phyloP scores from a whole-genome alignment of 2,888 invertebrate genomes.

The Eupsilia transversa region DNA sequence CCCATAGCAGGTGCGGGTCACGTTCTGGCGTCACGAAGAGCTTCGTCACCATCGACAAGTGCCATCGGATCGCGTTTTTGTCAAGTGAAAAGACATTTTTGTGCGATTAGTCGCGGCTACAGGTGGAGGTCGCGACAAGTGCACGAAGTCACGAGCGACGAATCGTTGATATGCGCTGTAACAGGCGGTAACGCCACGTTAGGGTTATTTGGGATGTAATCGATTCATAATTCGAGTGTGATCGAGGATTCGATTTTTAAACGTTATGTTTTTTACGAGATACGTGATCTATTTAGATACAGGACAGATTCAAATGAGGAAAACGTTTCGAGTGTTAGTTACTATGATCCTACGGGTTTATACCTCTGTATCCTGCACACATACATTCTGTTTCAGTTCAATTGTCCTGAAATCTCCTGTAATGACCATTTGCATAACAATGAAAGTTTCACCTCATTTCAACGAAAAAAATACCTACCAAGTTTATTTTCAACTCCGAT shows the following conservation, averaged over 20 bases:
- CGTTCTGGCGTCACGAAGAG: conserved; percentile 70
- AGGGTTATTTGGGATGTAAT: conserved; percentile 59
- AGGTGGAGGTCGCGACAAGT: conserved; percentile 84
- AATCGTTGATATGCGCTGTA: conserved; percentile 56
- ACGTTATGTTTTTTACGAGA: conserved; percentile 18
- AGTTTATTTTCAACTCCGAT: conserved; percentile 11
- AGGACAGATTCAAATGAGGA: conserved; percentile 1
- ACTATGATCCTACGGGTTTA: neutral
- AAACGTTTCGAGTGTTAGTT: neutral
- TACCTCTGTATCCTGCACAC: neutral
- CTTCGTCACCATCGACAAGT: conserved; percentile 73
- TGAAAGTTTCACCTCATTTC: neutral
- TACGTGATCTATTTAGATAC: conserved; percentile 34
- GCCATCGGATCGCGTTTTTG: conserved; percentile 70
- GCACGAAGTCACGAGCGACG: conserved; percentile 74
- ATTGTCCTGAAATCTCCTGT: neutral
- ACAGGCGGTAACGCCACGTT: conserved; percentile 44
- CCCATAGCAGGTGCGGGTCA: conserved; percentile 78
- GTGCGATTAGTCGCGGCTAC: conserved; percentile 81
- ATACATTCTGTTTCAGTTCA: neutral
- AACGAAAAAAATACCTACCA: conserved; percentile 4
- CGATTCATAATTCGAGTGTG: conserved; percentile 57
- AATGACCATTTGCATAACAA: neutral
- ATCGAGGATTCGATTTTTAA: conserved; percentile 47
- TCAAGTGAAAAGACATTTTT: conserved; percentile 75